Base-by-base conservation (phyloP, 53 echinoderm and acorn worm species). In the Stichopus horrens region DNA sequence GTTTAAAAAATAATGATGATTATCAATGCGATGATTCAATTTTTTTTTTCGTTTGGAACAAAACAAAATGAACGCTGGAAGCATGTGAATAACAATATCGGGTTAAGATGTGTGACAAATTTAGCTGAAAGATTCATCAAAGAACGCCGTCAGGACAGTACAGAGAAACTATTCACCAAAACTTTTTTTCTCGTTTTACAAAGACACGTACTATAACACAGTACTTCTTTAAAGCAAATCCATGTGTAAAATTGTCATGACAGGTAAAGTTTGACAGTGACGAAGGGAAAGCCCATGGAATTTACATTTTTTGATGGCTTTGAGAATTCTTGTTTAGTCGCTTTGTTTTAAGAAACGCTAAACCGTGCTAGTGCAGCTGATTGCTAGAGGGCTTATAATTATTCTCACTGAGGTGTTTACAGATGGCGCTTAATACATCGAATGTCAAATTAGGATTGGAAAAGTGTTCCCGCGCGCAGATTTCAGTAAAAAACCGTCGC, bases 251-350 rank as follows among this genome's bases (percentile, higher is more conserved):
- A 71, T 71, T 71, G 14, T 13, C 63, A 63, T 63, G 63, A 71
- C 81, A 16, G 81, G 21, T 56, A 58, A 55, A 53, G 81, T 81
- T 23, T 81, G 81, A 56, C 81, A 81, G 81, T 57, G 58, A 58
- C 18, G 71, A 71, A 71, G 71, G 71, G 19, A 71, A 71, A 71
- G 63, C 71, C 37, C 57, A 81, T 58, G 81, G 57, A 81, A 81
- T 81, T 81, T 81, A 54, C 81, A 81, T 79, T 21, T 81, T 81
- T 81, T 81, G 56, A 81, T 81, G 81, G 57, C 57, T 81, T 81
- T 71, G 71, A 71, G 71, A 71, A 71, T 71, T 71, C 71, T 71
- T 71, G 37, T 71, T 71, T 71, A 37, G 37, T 37, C 71, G 19
- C 71, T 71, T 18, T 13, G 21, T 18, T 71, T 18, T 16, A 71